A percentile compares a stretch with the other conserved stretches of the same genome.
These are phyloP conservation scores for Dasyprocta punctata DNA, from an alignment of 2,113 vertebrate genomes.

Conservation along the genomic window DNA sequence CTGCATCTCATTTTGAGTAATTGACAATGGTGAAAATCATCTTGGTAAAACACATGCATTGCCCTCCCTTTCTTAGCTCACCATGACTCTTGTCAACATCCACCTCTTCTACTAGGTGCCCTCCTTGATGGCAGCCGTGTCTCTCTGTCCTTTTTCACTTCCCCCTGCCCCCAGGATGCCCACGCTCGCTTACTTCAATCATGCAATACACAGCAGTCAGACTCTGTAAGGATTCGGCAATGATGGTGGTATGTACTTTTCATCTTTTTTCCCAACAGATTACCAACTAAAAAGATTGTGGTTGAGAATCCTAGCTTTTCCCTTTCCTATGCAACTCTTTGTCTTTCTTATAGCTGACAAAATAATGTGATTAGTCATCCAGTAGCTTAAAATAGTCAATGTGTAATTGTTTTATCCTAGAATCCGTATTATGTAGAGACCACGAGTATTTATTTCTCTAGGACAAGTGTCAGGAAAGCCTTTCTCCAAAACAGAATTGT, in stretches of 20 bases:
- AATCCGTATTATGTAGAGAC: conserved; percentile 4
- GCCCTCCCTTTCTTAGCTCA: background rate
- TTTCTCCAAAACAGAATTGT: conserved; percentile 30
- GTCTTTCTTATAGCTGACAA: background rate
- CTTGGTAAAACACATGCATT: background rate
- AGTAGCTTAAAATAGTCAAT: background rate
- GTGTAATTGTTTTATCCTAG: background rate
- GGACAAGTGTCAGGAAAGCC: conserved; percentile 21
- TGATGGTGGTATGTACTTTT: background rate
- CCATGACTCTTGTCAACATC: fast-evolving
- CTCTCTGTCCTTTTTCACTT: background rate
- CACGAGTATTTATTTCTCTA: conserved; percentile 20
- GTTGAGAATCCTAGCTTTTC: background rate
- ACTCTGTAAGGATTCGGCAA: background rate
- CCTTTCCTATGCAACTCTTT: background rate
- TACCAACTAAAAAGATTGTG: background rate
- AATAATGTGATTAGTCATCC: background rate
- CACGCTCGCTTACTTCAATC: background rate
- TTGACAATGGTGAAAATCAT: background rate
- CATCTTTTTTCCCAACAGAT: background rate
- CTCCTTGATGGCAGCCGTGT: fast-evolving
- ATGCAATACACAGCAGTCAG: background rate
- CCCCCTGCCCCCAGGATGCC: background rate
- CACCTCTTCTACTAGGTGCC: fast-evolving
- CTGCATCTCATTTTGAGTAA: background rate